phyloP scores from a whole-genome alignment of 2,797 vertebrate species.

The Chelon auratus region DNA sequence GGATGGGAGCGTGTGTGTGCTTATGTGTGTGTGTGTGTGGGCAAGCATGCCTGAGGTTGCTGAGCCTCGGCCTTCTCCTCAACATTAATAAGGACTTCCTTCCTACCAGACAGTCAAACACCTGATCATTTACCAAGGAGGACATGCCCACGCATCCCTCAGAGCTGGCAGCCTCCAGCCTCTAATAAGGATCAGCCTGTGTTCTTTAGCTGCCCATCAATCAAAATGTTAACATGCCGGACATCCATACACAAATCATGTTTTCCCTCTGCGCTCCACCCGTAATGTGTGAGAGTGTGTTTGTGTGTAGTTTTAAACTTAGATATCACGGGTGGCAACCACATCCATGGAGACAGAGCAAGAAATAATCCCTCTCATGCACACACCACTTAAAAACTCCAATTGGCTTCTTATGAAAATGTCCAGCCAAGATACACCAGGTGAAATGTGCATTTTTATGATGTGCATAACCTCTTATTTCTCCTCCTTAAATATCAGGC shows the following conservation, averaged over 20 bases:
- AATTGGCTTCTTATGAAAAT: conserved; percentile 64
- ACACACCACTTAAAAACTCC: conserved; percentile 67
- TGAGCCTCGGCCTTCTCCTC: conserved; percentile 77
- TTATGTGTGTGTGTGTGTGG: conserved; percentile 68
- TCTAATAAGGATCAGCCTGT: conserved; percentile 73
- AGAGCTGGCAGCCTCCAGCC: conserved; percentile 70
- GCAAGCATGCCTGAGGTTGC: conserved; percentile 82
- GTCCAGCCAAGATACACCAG: conserved; percentile 75
- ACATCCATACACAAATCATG: conserved; percentile 73
- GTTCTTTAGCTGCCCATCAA: conserved; percentile 75
- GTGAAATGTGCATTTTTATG: conserved; percentile 81
- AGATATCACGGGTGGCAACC: conserved; percentile 67
- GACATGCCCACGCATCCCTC: conserved; percentile 82
- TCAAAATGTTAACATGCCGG: conserved; percentile 68
- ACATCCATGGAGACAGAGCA: conserved; percentile 56
- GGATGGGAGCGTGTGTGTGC: too few species aligned
- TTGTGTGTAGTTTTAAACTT: conserved; percentile 57
- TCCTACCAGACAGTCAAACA: conserved; percentile 85
- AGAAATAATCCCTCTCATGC: conserved; percentile 64
- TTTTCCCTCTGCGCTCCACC: conserved; percentile 70
- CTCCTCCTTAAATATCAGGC: conserved; percentile 75
- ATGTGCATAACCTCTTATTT: conserved; percentile 78
- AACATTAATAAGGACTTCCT: conserved; percentile 86
- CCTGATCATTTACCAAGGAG: conserved; percentile 80
- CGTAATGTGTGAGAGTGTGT: conserved; percentile 58